A percentile compares a stretch with the other conserved stretches of the same genome.
These are phyloP conservation scores for Wasmannia auropunctata DNA, from an alignment of 1,140 invertebrate genomes.

Conservation along the genomic window DNA sequence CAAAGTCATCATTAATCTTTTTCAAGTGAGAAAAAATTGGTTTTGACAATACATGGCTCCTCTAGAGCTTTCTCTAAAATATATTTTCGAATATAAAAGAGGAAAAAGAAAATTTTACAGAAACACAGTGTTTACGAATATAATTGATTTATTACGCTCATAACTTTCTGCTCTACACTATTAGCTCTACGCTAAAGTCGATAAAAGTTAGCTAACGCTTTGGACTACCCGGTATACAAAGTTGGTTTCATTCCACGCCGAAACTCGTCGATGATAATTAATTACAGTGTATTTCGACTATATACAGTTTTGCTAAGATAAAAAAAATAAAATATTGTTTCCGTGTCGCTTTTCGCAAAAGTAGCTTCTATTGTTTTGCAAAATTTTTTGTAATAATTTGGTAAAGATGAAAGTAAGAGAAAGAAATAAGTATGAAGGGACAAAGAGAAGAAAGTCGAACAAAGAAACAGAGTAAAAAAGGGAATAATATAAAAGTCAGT, in stretches of 20 bases:
- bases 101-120: not conserved
- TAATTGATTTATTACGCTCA: slow-evolving; percentile 65
- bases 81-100: not conserved
- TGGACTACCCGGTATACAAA: slow-evolving; percentile 86
- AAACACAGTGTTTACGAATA: not conserved
- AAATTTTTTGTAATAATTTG: not conserved
- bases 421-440: not conserved
- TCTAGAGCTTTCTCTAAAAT: not conserved
- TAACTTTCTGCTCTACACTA: slow-evolving; percentile 57
- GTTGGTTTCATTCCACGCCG: slow-evolving; percentile 86
- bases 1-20: too few relatives aligned
- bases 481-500: not conserved
- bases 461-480: not conserved
- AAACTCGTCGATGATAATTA: slow-evolving; percentile 91
- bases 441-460: not conserved
- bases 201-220: slow-evolving; percentile 90
- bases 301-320: slow-evolving; percentile 65
- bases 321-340: not conserved
- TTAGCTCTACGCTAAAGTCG: slow-evolving; percentile 78
- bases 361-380: not conserved
- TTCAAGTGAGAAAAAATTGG: too few relatives aligned
- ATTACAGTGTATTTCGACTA: slow-evolving; percentile 85
- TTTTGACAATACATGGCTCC: not conserved
- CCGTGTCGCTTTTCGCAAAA: not conserved
- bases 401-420: not conserved